Evolutionary conservation across 2,113 vertebrate genomes (phyloP).

Genomic region (Anseranas semipalmata): DNA sequence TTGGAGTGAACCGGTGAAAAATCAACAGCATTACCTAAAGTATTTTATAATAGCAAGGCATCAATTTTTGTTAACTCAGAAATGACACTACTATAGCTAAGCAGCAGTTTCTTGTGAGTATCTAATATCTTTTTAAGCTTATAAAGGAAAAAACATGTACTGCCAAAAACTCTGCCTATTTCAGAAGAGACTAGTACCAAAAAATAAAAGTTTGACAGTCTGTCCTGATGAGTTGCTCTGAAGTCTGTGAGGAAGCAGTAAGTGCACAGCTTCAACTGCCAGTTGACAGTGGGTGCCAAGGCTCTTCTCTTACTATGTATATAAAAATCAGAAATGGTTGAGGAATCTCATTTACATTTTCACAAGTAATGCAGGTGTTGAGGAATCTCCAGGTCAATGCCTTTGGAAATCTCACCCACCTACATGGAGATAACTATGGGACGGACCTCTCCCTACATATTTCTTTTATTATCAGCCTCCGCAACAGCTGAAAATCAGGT

Average conservation of each 20-base stretch:
- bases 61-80: not conserved
- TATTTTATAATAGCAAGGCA: not conserved
- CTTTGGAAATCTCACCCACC: not conserved
- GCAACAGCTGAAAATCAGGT: not conserved
- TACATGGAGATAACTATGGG: not conserved
- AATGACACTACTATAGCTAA: not conserved
- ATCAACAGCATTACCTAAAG: not conserved
- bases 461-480: not conserved
- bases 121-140: constrained; percentile 17
- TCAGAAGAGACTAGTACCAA: not conserved
- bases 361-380: not conserved
- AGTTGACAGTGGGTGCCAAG: not conserved
- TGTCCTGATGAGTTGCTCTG: not conserved
- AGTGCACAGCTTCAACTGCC: not conserved
- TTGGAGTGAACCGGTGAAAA: not conserved
- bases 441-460: not conserved
- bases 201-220: not conserved
- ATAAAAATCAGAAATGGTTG: not conserved
- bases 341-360: not conserved
- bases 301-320: not conserved
- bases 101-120: not conserved
- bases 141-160: not conserved
- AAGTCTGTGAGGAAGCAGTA: not conserved
- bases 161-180: constrained; percentile 35
- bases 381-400: not conserved